A percentile compares a stretch with the other conserved stretches of the same genome.
These are phyloP conservation scores for Nasalis larvatus DNA, from an alignment of 2,113 vertebrate genomes.

Conservation along the genomic window DNA sequence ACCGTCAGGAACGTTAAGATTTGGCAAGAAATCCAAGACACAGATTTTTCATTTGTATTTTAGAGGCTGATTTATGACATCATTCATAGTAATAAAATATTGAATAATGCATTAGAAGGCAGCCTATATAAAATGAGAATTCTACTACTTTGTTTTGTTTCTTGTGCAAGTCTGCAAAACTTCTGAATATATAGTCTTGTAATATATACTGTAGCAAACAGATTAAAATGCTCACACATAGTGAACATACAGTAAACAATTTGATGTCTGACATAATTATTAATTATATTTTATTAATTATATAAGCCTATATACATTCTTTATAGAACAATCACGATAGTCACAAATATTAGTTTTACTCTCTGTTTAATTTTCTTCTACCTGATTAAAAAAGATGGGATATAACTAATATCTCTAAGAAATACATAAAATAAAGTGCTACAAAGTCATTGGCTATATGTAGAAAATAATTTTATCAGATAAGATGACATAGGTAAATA, in stretches of 20 bases:
- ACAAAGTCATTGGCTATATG: not conserved
- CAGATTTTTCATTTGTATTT: constrained; percentile 9
- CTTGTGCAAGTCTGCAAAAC: not conserved
- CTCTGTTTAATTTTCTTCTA: not conserved
- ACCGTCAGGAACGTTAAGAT: not conserved
- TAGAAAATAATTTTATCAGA: constrained; percentile 7
- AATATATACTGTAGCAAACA: not conserved
- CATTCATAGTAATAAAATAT: not conserved
- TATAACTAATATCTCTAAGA: not conserved
- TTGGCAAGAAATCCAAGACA: not conserved
- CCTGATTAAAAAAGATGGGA: not conserved
- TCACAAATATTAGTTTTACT: not conserved
- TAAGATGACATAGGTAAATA: not conserved
- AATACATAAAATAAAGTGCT: not conserved
- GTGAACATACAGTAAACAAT: not conserved
- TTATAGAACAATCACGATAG: constrained; percentile 3
- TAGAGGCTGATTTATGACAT: not conserved
- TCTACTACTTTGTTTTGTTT: not conserved
- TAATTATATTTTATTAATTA: not conserved
- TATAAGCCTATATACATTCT: not conserved
- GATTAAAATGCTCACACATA: not conserved
- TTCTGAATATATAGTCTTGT: not conserved
- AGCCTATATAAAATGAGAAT: not conserved
- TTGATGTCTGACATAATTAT: not conserved
- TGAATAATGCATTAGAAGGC: not conserved